These are phyloP conservation scores for Trachemys scripta DNA, from an alignment of 2,113 vertebrate genomes.

Conservation along the genomic window DNA sequence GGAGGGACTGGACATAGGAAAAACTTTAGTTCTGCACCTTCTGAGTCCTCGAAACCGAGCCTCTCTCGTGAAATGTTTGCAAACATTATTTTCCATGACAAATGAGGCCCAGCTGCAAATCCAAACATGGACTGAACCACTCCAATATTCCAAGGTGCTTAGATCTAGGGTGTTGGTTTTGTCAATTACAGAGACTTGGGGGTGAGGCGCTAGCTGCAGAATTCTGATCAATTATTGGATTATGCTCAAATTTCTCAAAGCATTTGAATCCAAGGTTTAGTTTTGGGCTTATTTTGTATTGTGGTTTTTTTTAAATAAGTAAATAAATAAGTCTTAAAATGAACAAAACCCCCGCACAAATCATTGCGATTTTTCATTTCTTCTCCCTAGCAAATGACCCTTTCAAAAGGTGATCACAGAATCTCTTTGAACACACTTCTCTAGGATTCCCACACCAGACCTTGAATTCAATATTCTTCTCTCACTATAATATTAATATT, in stretches of 20 bases:
- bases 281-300: background rate
- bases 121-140: background rate
- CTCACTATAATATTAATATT: background rate
- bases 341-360: background rate
- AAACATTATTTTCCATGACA: background rate
- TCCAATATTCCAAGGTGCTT: background rate
- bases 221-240: background rate
- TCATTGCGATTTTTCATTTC: background rate
- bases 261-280: background rate
- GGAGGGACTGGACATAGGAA: background rate
- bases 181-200: background rate
- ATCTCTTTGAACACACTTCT: background rate
- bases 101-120: background rate
- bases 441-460: background rate
- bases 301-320: background rate
- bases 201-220: background rate
- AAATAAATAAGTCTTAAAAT: background rate
- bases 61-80: background rate
- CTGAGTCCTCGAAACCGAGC: background rate
- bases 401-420: background rate
- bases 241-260: background rate
- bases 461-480: background rate
- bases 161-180: background rate
- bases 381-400: background rate
- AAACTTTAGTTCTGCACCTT: background rate